Percentiles rank a stretch among this genome's conserved stretches.
Conservation (phyloP, 1,140 invertebrate genomes). For the Acyrthosiphon pisum region DNA sequence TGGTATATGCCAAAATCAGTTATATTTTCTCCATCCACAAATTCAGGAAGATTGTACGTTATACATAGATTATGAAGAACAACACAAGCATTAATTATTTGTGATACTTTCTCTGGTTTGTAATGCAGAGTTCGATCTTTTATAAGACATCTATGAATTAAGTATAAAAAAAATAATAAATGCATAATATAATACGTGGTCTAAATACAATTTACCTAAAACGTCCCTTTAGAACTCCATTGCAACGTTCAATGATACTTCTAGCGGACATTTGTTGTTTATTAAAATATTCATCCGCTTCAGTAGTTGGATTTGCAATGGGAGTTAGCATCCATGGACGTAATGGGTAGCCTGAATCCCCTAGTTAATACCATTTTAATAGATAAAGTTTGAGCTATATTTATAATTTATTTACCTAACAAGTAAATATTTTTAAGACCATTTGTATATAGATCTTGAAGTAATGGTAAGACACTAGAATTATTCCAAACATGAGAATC, state of each 20-base stretch:
- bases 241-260: not conserved
- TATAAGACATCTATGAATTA: not conserved
- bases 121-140: not conserved
- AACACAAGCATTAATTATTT: conserved; percentile 23
- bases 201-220: conserved; percentile 20
- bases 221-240: conserved; percentile 5
- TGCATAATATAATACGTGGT: not conserved
- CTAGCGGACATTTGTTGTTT: conserved; percentile 7
- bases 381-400: not conserved
- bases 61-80: conserved; percentile 19
- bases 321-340: no score
- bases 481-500: not conserved
- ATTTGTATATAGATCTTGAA: not conserved
- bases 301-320: not conserved
- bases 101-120: not conserved
- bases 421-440: not conserved
- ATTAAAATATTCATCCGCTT: not conserved
- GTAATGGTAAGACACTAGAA: conserved; percentile 12
- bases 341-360: not conserved
- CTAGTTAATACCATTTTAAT: not conserved
- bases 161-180: not conserved
- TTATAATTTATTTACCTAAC: not conserved
- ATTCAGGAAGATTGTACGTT: not conserved
- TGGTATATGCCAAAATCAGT: not conserved
- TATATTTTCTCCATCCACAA: conserved; percentile 2